phyloP scores from a whole-genome alignment of 2,113 vertebrate species.

The Oncorhynchus nerka region DNA sequence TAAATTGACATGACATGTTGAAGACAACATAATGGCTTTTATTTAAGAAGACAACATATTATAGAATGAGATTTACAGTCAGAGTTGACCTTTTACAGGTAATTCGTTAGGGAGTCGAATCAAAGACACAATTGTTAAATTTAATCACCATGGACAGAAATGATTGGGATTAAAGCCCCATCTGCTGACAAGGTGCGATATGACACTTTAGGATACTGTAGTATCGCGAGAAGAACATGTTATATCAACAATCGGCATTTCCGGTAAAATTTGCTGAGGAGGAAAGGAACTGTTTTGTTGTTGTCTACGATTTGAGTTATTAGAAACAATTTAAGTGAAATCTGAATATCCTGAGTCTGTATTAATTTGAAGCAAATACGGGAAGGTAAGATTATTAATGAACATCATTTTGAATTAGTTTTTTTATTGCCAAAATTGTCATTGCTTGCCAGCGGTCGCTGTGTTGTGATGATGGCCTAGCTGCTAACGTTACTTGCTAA shows the following conservation, averaged over 20 bases:
- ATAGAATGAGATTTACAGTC: too few relatives aligned
- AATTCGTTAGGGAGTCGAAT: too few relatives aligned
- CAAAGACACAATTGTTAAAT: too few relatives aligned
- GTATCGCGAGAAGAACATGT: conserved; percentile 22
- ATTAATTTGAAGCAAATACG: not conserved
- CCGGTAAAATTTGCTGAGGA: conserved; percentile 17
- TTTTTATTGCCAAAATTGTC: conserved; percentile 20
- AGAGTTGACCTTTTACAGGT: too few relatives aligned
- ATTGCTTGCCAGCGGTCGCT: not conserved
- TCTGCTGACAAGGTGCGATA: not conserved
- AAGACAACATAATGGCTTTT: too few relatives aligned
- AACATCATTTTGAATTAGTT: not conserved
- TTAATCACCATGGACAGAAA: not conserved
- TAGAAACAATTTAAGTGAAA: not conserved
- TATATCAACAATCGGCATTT: conserved; percentile 10
- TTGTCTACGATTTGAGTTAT: not conserved
- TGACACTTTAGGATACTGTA: not conserved
- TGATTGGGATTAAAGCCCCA: not conserved
- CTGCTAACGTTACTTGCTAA: not conserved
- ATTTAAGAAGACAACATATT: too few relatives aligned
- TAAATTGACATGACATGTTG: too few relatives aligned
- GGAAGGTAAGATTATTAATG: conserved; percentile 39
- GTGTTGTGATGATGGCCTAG: not conserved
- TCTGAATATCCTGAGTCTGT: not conserved
- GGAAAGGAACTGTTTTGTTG: conserved; percentile 17